Evolutionary conservation across 2,888 invertebrate genomes (phyloP).

Genomic region (Nemotelus nigrinus): DNA sequence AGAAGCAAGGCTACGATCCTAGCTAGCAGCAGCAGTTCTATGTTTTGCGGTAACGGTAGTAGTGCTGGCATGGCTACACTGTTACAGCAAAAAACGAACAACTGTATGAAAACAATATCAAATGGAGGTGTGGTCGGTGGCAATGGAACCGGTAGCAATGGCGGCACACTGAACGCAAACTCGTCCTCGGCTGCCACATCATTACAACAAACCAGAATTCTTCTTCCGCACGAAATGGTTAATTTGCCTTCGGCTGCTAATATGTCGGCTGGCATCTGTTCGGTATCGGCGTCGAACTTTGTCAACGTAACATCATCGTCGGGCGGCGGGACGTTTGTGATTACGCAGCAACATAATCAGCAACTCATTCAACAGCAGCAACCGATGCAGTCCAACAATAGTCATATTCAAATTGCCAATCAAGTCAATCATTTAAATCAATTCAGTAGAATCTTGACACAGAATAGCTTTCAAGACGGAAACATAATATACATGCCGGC

Average conservation of each 20-base stretch:
- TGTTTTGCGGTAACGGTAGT: constrained; percentile 56
- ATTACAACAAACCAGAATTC: constrained; percentile 51
- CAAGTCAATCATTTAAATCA: constrained; percentile 46
- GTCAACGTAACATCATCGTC: constrained; percentile 19
- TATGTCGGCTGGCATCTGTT: constrained; percentile 38
- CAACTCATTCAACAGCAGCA: constrained; percentile 42
- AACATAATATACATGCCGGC: constrained; percentile 21
- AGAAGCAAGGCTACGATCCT: constrained; percentile 54
- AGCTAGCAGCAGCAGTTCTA: constrained; percentile 47
- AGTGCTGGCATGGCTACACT: constrained; percentile 76
- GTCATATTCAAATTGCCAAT: constrained; percentile 46
- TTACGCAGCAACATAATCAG: constrained; percentile 41
- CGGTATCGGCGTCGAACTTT: constrained; percentile 18
- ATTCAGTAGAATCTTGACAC: constrained; percentile 47
- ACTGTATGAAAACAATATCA: constrained; percentile 80
- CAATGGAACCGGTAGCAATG: constrained; percentile 49
- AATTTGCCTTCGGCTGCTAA: constrained; percentile 56
- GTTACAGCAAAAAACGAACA: constrained; percentile 77
- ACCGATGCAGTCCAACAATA: constrained; percentile 27
- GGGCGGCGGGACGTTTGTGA: constrained; percentile 17
- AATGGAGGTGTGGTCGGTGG: constrained; percentile 66
- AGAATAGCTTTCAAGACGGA: constrained; percentile 23
- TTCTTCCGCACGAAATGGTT: constrained; percentile 63
- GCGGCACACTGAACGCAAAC: constrained; percentile 47
- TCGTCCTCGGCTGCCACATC: constrained; percentile 39